A percentile compares a stretch with the other conserved stretches of the same genome.
Conservation (phyloP, 1,140 invertebrate species). For the Aricia agestis region DNA sequence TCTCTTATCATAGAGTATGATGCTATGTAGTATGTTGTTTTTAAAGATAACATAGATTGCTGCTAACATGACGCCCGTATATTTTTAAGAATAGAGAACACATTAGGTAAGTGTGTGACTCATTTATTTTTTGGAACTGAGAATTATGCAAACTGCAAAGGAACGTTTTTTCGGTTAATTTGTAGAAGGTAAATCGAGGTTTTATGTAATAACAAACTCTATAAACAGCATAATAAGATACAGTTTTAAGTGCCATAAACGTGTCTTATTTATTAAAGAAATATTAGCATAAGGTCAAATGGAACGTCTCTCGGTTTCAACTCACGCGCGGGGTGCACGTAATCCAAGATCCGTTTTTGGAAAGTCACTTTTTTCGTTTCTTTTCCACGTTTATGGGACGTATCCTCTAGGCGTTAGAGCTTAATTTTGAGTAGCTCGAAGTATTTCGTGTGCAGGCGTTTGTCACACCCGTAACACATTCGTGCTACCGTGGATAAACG, state of each 20-base stretch:
- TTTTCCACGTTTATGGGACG: slow-evolving; percentile 17
- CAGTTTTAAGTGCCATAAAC: not conserved
- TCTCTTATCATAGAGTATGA: no score
- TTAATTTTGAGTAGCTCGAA: slow-evolving; percentile 10
- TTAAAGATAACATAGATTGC: no score
- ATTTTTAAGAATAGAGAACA: not conserved
- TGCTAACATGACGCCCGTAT: not conserved
- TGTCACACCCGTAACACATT: slow-evolving; percentile 56
- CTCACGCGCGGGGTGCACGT: slow-evolving; percentile 52
- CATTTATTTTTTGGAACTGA: not conserved
- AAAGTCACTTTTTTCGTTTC: slow-evolving; percentile 25
- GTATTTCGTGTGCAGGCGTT: slow-evolving; percentile 25
- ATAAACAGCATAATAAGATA: not conserved
- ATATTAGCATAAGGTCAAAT: slow-evolving; percentile 54
- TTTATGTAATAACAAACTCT: not conserved
- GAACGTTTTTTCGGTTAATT: not conserved
- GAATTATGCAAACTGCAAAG: slow-evolving; percentile 2
- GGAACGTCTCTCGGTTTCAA: slow-evolving; percentile 48
- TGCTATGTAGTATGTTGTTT: no score
- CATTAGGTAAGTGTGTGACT: not conserved
- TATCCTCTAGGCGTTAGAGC: slow-evolving; percentile 17
- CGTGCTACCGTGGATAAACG: slow-evolving; percentile 65
- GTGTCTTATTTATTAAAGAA: slow-evolving; percentile 28
- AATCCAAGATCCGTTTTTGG: slow-evolving; percentile 46
- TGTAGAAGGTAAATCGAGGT: not conserved